Base-by-base conservation (phyloP, 2,797 vertebrate species). In the Poeciliopsis paucimaculata region DNA sequence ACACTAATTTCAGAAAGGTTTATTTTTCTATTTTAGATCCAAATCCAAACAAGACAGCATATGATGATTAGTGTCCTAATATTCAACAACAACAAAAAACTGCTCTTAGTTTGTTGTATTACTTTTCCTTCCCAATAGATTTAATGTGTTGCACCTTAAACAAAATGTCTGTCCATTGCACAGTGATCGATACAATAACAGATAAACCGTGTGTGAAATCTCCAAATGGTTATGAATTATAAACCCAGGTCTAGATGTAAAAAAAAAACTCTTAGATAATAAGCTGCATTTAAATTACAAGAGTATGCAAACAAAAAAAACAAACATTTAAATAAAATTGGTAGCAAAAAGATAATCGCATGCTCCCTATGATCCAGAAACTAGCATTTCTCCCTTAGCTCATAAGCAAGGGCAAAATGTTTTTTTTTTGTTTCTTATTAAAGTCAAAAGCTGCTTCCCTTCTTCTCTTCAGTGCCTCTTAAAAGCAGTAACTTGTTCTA, bases 1-100 rank as follows among this genome's bases (percentile, higher is more conserved):
- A 94, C 91, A 88, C 84, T 93, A 77, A 92, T 94, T 95, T 93
- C 75, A 87, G 86, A 89, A 89, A 86, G 89, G 86, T 93, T 95
- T 95, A 80, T 92, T 95, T 53, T 94, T 94, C 73, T 62, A 43
- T 77, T 43, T 76, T 90, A 89, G 93, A 93, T 93, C 81, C 84
- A 89, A 80, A 82, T 94, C 79, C 86, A 89, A 78, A 78, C 81
- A 83, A 79, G 70, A 79, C 88, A 87, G 80, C 72, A 82, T 75
- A 71, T 39, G 34, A 68, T 47, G 41, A 79, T 77, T 64, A 83
- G 79, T 82, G 60, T 79, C 84, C 47, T 87, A 86, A 41, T 86
- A 53, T 77, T 84, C 68, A 77, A 73, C 36, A 60, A 43, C 77
- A 73, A 76, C 72, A 79, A 77, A 55, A 49, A 70, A 51, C 26